Conservation (phyloP, 2,888 invertebrate genomes). For the Achlya flavicornis region DNA sequence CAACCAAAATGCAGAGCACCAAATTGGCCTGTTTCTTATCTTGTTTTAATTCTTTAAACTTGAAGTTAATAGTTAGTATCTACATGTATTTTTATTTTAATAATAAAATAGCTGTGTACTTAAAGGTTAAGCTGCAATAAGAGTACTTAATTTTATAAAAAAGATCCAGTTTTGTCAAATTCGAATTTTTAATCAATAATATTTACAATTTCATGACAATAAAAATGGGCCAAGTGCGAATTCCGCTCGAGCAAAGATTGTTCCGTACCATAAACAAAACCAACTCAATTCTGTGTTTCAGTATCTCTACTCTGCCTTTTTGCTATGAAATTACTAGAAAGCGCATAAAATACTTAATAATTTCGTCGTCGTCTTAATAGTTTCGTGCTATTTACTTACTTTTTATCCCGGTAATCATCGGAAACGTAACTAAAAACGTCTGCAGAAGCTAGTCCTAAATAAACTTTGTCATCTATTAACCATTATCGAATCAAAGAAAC, state of each 20-base stretch:
- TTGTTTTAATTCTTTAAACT: neutral
- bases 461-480: neutral
- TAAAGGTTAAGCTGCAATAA: neutral
- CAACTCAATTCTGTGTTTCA: no score
- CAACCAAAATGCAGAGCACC: neutral
- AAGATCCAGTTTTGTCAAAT: neutral
- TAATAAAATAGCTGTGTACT: neutral
- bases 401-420: no score
- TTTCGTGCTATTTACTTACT: no score
- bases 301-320: no score
- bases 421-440: no score
- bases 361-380: no score
- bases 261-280: no score
- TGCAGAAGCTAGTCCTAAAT: neutral
- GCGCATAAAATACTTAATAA: no score
- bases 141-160: neutral
- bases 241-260: no score
- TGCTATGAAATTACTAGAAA: no score
- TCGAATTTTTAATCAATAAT: neutral
- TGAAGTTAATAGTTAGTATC: neutral
- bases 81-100: neutral
- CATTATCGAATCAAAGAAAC: slow-evolving; percentile 24
- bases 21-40: neutral
- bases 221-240: no score
- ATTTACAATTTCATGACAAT: no score